Base-by-base conservation (phyloP, 2,797 vertebrate species). In the Hipposideros larvatus region DNA sequence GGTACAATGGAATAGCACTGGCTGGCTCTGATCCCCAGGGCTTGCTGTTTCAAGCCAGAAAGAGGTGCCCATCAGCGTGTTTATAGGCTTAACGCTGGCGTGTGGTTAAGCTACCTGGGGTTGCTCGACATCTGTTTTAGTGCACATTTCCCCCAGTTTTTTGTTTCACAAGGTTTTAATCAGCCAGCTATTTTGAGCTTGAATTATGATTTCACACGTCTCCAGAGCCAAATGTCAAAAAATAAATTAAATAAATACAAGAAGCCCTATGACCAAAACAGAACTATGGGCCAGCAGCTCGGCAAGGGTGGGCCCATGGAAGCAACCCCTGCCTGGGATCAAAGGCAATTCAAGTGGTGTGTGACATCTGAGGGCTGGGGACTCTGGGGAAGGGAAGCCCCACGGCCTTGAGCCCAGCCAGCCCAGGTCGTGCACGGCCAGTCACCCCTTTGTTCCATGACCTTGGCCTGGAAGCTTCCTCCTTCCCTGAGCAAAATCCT, bases 131-230 rank as follows among this genome's bases (percentile, higher is more conserved):
- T 90, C 84, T 97, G 94, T 86, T 57, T 77, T 82, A 68, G 85
- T 14, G 31, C 43, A 87, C 43, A 53, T n/a, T 53, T 73, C 73
- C 61, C 53, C 41, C 63, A 19, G 16, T 41, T 26, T 87, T 93
- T 88, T 53, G 84, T 96, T 94, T 66, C 66, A 85, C 77, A 87
- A 34, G 11, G 9, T 89, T 94, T 94, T 93, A 91, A 95, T 95
- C 87, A 41, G 84, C 90, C 57, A 87, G 63, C 61, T 83, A 87
- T 80, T 90, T 80, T 80, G 79, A 91, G 61, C 31, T 87, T 84
- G 59, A 73, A 84, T 87, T 87, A 83, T 26, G 9, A 93, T 92
- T 95, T 97, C 68, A 85, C 90, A 93, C 84, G 68, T n/a, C 90
- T 71, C 46, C n/a, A 94, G 59, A 83, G 84, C 59, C 90, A 96